A percentile compares a stretch with the other conserved stretches of the same genome.
phyloP scores from a whole-genome alignment of 2,888 invertebrate species.

The Coenonympha glycerion region DNA sequence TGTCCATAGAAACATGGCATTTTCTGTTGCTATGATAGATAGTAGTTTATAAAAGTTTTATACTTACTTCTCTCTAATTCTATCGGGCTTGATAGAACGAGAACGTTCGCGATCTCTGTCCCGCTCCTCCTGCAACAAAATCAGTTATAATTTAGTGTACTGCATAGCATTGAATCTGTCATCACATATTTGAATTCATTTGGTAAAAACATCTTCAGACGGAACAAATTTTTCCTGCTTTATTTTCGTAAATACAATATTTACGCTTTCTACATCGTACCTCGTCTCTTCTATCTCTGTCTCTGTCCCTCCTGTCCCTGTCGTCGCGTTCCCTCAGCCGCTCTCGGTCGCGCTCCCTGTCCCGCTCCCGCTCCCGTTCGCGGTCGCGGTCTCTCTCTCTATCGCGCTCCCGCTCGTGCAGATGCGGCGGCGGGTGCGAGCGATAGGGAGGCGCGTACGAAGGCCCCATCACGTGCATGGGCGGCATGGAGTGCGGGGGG shows the following conservation, averaged over 20 bases:
- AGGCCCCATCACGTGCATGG: conserved; percentile 43
- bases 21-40: too few species aligned
- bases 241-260: too few species aligned
- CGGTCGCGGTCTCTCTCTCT: conserved; percentile 62
- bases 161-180: conserved; percentile 11
- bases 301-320: not conserved
- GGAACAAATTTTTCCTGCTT: too few species aligned
- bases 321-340: not conserved
- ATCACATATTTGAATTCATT: too few species aligned
- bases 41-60: not conserved
- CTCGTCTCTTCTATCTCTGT: conserved; percentile 48
- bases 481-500: conserved; percentile 43
- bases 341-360: conserved; percentile 52
- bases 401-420: conserved; percentile 47
- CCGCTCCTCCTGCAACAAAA: conserved; percentile 54
- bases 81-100: conserved; percentile 77
- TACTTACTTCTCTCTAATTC: conserved; percentile 73
- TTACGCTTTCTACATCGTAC: too few species aligned
- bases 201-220: too few species aligned
- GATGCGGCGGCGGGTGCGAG: conserved; percentile 35
- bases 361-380: conserved; percentile 69
- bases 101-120: conserved; percentile 74
- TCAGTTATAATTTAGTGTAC: not conserved
- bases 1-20: too few species aligned
- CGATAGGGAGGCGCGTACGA: conserved; percentile 32